Base-by-base conservation (phyloP, 2,888 invertebrate species). In the Poecilobothrus nobilitatus region DNA sequence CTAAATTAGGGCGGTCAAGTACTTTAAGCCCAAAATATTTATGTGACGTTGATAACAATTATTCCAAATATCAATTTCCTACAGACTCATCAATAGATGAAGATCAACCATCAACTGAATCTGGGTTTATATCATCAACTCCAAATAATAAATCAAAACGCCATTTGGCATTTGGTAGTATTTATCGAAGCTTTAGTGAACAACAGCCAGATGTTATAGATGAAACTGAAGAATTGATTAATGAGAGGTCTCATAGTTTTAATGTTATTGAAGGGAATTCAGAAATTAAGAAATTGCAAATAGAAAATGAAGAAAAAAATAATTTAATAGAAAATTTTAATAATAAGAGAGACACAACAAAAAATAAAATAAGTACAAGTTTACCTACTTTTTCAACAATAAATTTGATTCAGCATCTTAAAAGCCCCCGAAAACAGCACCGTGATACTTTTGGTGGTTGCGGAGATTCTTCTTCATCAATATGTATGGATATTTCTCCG, bases 101-200 rank as follows among this genome's bases (percentile, higher is more conserved):
- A 22, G n/a, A 37, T 34, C n/a, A 34, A 33, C 10, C n/a, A 34
- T 33, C 20, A 18, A n/a, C 20, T 20, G 22, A 21, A 15, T 8
- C 63, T 12, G 2, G 5, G 5, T 21, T 12, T 21, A 5, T 63
- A 63, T 63, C 22, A 22, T 63, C 63, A 63, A 21, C 63, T 6
- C 22, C 63, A 63, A 63, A 22, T 22, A 21, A 6, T 10, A 22
- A 22, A 22, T 63, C 65, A 37, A 37, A 33, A 33, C 15, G 15
- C 1, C 10, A 22, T 15, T 15, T 27, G 12, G 10, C 27, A 15
- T 63, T 63, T 63, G 20, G 33, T 37, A 18, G 22, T 20, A 65
- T 65, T 2, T 33, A 20, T 65, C 65, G 65, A 4, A 65, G 65
- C 34, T 65, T 34, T 34, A 65, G 65, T 65, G 65, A 65, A 20